These are phyloP conservation scores for Prorops nasuta DNA, from an alignment of 1,140 invertebrate species.

Conservation along the genomic window DNA sequence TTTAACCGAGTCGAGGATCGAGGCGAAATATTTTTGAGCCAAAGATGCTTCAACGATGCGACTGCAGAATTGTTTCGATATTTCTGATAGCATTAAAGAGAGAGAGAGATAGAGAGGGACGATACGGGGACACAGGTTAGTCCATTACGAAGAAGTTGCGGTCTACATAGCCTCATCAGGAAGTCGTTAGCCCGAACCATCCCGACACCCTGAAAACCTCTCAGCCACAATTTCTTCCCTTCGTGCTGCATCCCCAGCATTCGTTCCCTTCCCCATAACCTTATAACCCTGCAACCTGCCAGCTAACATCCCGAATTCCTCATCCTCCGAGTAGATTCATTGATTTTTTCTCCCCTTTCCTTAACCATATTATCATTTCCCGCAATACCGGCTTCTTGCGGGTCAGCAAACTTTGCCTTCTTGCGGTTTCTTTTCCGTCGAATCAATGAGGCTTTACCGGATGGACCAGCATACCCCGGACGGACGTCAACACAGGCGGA, in stretches of 20 bases:
- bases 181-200: slow-evolving; percentile 48
- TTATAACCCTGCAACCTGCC: not conserved
- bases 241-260: too few species aligned
- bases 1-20: not conserved
- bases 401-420: too few species aligned
- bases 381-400: too few species aligned
- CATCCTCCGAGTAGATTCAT: not conserved
- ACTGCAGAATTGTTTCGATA: too few species aligned
- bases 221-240: too few species aligned
- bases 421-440: too few species aligned
- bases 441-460: too few species aligned
- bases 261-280: not conserved
- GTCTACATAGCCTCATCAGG: slow-evolving; percentile 48
- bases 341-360: not conserved
- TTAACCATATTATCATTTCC: too few species aligned
- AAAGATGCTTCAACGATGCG: too few species aligned
- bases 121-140: slow-evolving; percentile 30
- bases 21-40: too few species aligned
- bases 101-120: slow-evolving; percentile 17
- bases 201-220: too few species aligned
- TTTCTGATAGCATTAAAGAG: slow-evolving; percentile 21
- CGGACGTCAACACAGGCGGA: not conserved
- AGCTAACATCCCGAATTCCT: not conserved
- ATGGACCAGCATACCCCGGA: not conserved
- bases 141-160: slow-evolving; percentile 48